Percentiles rank a stretch among this genome's conserved stretches.
Conservation (phyloP, 1,140 invertebrate genomes). For the Dendrolimus kikuchii region DNA sequence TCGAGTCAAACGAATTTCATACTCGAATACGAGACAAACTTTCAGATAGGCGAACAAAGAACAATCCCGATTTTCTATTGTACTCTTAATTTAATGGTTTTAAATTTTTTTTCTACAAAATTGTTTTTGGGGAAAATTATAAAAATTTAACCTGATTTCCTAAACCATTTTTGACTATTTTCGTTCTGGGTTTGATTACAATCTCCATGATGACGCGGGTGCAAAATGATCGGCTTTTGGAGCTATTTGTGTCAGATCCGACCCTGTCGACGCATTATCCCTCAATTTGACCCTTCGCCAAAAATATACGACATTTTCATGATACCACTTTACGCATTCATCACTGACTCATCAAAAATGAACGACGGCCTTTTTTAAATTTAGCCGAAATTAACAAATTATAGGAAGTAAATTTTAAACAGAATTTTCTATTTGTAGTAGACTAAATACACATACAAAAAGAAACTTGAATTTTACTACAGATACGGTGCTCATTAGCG, state of each 20-base stretch:
- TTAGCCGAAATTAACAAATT: conserved; percentile 9
- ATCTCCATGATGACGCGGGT: conserved; percentile 20
- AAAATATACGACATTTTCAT: conserved; percentile 30
- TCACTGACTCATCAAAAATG: conserved; percentile 7
- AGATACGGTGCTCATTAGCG: no score
- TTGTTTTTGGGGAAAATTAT: conserved; percentile 2
- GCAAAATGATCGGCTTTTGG: conserved; percentile 12
- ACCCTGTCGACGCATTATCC: conserved; percentile 31
- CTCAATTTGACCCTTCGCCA: conserved; percentile 26
- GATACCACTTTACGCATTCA: conserved; percentile 16
- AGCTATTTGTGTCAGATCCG: conserved; percentile 24
- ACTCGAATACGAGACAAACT: no score
- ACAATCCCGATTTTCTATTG: no score
- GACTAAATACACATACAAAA: no score
- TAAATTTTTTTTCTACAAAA: no score
- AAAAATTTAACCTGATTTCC: background rate
- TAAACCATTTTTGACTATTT: conserved; percentile 3
- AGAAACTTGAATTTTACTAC: no score
- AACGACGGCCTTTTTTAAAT: background rate
- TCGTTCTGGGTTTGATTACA: background rate
- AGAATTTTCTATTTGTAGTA: no score
- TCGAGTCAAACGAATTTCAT: no score
- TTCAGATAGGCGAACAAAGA: no score
- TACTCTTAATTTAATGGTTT: no score
- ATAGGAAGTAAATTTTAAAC: background rate